Evolutionary conservation across 2,888 invertebrate genomes (phyloP).

Genomic region (Eupithecia vulgata): DNA sequence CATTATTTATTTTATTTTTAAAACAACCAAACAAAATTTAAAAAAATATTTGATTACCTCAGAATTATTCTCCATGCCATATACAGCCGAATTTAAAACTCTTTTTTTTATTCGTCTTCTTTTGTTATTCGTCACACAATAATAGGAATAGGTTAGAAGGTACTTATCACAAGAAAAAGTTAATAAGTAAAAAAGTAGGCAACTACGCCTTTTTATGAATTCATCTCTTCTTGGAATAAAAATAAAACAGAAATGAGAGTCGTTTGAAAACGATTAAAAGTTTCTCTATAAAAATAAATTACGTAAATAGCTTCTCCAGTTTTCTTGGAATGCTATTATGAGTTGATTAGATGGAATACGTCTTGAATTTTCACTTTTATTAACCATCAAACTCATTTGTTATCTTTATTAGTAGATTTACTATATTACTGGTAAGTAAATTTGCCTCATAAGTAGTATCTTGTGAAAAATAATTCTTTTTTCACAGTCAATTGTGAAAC

Average conservation of each 20-base stretch:
- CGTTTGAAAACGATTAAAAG: constrained; percentile 46
- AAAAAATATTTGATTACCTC: no score
- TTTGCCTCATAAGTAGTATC: no score
- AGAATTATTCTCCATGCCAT: no score
- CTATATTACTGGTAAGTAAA: not conserved
- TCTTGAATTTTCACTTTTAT: constrained; percentile 11
- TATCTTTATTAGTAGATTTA: not conserved
- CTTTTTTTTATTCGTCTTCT: no score
- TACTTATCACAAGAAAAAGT: no score
- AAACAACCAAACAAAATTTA: no score
- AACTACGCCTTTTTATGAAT: constrained; percentile 7
- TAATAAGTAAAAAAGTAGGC: not conserved
- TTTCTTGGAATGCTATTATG: constrained; percentile 28
- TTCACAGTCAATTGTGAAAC: no score
- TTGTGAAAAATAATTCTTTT: no score
- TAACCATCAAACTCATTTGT: not conserved
- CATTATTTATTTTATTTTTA: no score
- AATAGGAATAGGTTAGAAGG: no score
- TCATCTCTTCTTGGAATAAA: constrained; percentile 27
- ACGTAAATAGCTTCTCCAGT: constrained; percentile 30
- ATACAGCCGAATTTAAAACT: no score
- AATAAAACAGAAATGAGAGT: constrained; percentile 35
- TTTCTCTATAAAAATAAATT: constrained; percentile 44
- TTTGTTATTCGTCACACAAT: no score
- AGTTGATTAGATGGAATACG: constrained; percentile 22